These are phyloP conservation scores for Zophobas atratus DNA, from an alignment of 1,140 invertebrate genomes.

Conservation along the genomic window DNA sequence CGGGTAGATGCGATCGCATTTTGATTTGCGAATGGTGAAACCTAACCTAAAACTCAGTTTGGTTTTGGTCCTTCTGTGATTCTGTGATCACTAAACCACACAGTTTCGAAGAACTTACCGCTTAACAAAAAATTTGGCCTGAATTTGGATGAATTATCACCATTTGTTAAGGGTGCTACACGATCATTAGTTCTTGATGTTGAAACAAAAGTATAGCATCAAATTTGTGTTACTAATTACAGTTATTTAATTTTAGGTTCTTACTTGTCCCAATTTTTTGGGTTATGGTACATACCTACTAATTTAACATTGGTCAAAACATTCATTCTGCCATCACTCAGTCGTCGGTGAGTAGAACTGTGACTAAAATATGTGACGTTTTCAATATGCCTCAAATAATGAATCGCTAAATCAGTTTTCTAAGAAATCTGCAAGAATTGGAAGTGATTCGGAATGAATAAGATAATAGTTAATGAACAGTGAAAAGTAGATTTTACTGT, in stretches of 20 bases:
- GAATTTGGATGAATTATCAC: not conserved
- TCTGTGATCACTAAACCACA: too few species aligned
- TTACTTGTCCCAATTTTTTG: not conserved
- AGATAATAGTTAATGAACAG: slow-evolving; percentile 45
- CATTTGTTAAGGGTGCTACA: not conserved
- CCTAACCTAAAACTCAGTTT: too few species aligned
- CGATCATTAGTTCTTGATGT: not conserved
- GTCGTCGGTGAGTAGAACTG: not conserved
- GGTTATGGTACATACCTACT: not conserved
- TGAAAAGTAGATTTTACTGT: slow-evolving; percentile 55
- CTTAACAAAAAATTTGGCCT: not conserved
- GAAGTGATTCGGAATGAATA: not conserved
- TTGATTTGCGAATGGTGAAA: too few species aligned
- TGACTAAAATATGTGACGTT: not conserved
- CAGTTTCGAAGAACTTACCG: not conserved
- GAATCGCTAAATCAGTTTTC: not conserved
- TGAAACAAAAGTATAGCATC: not conserved
- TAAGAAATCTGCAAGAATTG: slow-evolving; percentile 2
- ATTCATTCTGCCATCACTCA: not conserved
- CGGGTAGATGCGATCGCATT: too few species aligned
- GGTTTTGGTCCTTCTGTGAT: too few species aligned
- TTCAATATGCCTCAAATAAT: not conserved
- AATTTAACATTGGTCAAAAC: slow-evolving; percentile 1
- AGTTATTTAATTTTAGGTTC: not conserved
- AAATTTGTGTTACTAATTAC: not conserved